Evolutionary conservation across 2,113 vertebrate species (phyloP), one percentile per base, ranked within the genome.

Genomic region (Lycaon pictus): DNA sequence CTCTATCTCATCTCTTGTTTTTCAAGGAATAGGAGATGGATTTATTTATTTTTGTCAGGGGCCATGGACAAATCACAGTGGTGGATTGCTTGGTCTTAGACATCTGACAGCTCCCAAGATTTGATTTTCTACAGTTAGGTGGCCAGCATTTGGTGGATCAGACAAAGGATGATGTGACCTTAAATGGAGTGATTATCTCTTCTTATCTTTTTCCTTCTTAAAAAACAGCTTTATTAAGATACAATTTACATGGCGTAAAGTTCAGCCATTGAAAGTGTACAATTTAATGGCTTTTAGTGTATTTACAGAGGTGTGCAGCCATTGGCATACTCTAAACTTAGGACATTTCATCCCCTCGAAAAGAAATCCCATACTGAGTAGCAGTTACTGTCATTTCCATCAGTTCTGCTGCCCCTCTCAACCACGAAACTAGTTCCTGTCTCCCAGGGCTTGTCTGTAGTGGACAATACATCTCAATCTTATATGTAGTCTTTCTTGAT

Each of bases 1-100:
- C 37, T 96, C 82, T 95, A 88, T 35, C 12, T 74, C 56, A 60
- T 71, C 76, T 92, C 43, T 95, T 95, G 71, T 79, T 85, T 97
- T 79, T 92, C 60, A 56, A 85, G 93, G 77, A 97, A 74, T 22
- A 48, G 72, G 86, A 51, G 37, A 69, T 11, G 7, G 7, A 20
- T 82, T 56, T 94, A 63, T 67, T 84, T 84, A 60, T 93, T 83
- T 90, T 77, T 81, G 11, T 77, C 60, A 74, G 27, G 29, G 27
- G 22, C 60, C 92, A 76, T 80, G 65, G 72, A 86, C 56, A 74
- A 81, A 72, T 84, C 72, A 82, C 69, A 23, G 27, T 51, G 67
- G 58, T 29, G 79, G 67, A 84, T 4, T 62, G 37, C 93, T 82
- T 51, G 62, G 71, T 91, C 25, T 85, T 96, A 74, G 88, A 88